A percentile compares a stretch with the other conserved stretches of the same genome.
phyloP scores from a whole-genome alignment of 2,113 vertebrate species.

The Microcebus ravelobensis region DNA sequence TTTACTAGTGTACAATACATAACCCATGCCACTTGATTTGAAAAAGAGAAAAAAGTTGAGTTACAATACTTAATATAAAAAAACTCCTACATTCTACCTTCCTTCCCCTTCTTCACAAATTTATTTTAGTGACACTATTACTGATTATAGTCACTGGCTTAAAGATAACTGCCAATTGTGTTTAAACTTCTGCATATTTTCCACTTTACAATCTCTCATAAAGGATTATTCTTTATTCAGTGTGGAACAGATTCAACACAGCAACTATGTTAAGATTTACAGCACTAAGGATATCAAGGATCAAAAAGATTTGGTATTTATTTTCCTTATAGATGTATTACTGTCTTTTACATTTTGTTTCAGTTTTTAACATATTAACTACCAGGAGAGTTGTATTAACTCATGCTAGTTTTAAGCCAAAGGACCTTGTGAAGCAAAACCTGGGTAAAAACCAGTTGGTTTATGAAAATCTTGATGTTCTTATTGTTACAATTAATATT shows the following conservation, averaged over 20 bases:
- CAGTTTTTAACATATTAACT: not conserved
- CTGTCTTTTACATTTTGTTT: slow-evolving; percentile 25
- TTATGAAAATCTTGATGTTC: too few species aligned
- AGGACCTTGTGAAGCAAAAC: too few species aligned
- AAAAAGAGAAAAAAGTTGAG: slow-evolving; percentile 17
- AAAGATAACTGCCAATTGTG: not conserved
- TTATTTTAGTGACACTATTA: slow-evolving; percentile 26
- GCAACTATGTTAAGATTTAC: slow-evolving; percentile 27
- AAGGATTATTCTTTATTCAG: slow-evolving; percentile 28
- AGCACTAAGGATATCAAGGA: slow-evolving; percentile 8
- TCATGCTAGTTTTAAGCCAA: too few species aligned
- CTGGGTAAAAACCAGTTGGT: too few species aligned
- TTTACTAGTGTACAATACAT: not conserved
- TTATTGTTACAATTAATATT: too few species aligned
- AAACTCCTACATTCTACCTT: not conserved
- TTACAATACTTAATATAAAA: slow-evolving; percentile 23
- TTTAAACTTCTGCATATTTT: slow-evolving; percentile 38
- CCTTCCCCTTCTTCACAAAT: slow-evolving; percentile 10
- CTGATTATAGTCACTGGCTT: not conserved
- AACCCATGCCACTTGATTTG: not conserved
- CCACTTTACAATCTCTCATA: not conserved
- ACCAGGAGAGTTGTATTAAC: too few species aligned
- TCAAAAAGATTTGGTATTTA: slow-evolving; percentile 32
- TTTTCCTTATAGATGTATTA: slow-evolving; percentile 24
- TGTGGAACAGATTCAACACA: not conserved